Evolutionary conservation across 2,888 invertebrate genomes (phyloP).

Genomic region (Anodontia alba): DNA sequence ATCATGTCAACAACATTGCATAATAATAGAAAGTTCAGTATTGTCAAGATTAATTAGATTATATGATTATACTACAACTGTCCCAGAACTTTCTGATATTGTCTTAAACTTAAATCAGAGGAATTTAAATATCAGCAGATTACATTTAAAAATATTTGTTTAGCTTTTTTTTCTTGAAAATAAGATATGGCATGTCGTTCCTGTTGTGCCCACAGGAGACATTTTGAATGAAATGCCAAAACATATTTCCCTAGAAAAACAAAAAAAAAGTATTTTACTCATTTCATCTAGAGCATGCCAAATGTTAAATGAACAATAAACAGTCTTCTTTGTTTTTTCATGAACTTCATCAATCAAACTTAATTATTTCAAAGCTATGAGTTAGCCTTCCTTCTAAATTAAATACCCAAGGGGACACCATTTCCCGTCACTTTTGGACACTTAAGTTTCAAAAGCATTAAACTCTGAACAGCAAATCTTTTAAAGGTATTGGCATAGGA

Average conservation of each 20-base stretch:
- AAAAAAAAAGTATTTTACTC: no score
- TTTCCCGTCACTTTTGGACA: neutral
- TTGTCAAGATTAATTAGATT: slow-evolving; percentile 2
- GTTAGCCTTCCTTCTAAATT: neutral
- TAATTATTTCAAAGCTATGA: neutral
- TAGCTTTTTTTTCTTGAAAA: no score
- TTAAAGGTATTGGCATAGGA: neutral
- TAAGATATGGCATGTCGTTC: no score
- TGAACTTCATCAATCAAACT: slow-evolving; percentile 1
- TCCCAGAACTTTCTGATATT: no score
- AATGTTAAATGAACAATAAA: neutral
- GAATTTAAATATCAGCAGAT: no score
- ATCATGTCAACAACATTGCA: neutral
- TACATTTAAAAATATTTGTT: no score
- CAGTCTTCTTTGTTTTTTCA: neutral
- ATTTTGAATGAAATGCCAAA: no score
- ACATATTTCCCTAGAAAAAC: no score
- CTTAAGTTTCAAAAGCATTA: neutral
- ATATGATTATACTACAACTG: neutral
- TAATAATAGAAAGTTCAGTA: neutral
- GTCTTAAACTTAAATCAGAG: no score
- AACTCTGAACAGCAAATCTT: neutral
- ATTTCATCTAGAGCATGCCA: neutral
- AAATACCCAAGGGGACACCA: neutral
- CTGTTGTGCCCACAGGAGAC: no score